Evolutionary conservation across 53 echinoderm and acorn worm genomes (phyloP), one percentile per base, ranked within the genome.

Genomic region (Paracentrotus lividus): DNA sequence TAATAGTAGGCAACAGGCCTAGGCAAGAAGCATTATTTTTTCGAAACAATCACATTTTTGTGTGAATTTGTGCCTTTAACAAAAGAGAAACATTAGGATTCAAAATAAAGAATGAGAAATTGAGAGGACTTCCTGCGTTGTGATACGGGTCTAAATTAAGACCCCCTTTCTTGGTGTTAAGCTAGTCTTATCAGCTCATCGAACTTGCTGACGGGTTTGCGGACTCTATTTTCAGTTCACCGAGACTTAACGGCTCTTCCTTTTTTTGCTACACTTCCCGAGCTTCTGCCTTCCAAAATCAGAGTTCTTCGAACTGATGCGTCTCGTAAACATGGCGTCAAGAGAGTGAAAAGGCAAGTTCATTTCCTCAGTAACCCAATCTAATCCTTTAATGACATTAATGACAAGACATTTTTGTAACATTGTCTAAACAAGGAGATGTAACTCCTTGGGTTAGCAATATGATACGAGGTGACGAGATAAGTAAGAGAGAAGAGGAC

Each of bases 171-270:
- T 38, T 72, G 47, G 47, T 45, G 26, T 26, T 26, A 8, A 2
- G 27, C 47, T n/a, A 81, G 81, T 47, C 26, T 44, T 43, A 77
- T 77, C 77, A 40, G 8, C 44, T 27, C 24, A 81, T 81, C 47
- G 26, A 45, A 77, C 42, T 81, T 6, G 26, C 44, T 81, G 81
- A 81, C 81, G 32, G 49, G 81, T 45, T 81, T 45, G 81, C 18
- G 81, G 47, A 47, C 81, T 81, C 81, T 81, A 81, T 81, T 81
- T 77, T 81, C 47, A 81, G 81, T 81, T 81, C 81, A 47, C 38
- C 6, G 47, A n/a, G 47, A 81, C 26, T 45, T 81, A 81, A 81
- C 81, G 47, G 45, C 33, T 15, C 81, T 81, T 81, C 81, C 81
- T 81, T 81, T 81, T 81, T n/a, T n/a, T n/a, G n/a, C 27, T 2